A percentile compares a stretch with the other conserved stretches of the same genome.
Conservation (phyloP, 2,888 invertebrate species). For the Pseudanteris insignis region DNA sequence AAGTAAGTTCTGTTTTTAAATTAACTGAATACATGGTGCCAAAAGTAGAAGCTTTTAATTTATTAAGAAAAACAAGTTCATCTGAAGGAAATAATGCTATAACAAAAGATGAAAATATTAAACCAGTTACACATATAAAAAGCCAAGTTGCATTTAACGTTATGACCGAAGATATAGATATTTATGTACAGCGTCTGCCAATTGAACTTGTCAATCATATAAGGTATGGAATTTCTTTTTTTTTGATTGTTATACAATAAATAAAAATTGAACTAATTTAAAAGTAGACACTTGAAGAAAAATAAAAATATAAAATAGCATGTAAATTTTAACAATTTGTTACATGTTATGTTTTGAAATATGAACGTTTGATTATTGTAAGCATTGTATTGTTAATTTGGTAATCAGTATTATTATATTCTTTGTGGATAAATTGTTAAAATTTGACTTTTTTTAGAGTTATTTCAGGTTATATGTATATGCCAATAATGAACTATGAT, state of each 20-base stretch:
- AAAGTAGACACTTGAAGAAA: too few relatives aligned
- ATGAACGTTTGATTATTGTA: too few relatives aligned
- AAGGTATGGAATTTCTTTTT: constrained; percentile 64
- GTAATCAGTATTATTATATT: neutral
- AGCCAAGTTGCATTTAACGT: constrained; percentile 79
- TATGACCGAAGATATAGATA: constrained; percentile 76
- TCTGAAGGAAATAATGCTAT: constrained; percentile 5
- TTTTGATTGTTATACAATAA: too few relatives aligned
- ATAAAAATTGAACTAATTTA: too few relatives aligned
- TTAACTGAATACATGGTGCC: constrained; percentile 81
- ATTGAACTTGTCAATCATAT: constrained; percentile 74
- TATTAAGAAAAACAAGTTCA: constrained; percentile 69
- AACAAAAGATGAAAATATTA: constrained; percentile 49
- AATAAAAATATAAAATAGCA: too few relatives aligned
- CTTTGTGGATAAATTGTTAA: too few relatives aligned
- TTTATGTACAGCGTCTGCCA: constrained; percentile 76
- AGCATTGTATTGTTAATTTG: too few relatives aligned
- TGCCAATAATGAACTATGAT: constrained; percentile 87
- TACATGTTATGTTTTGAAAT: too few relatives aligned
- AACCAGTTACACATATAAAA: constrained; percentile 80
- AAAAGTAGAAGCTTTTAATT: constrained; percentile 78
- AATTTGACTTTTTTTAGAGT: too few relatives aligned
- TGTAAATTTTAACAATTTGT: too few relatives aligned
- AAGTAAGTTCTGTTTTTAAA: constrained; percentile 72
- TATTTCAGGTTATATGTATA: constrained; percentile 69